A percentile compares a stretch with the other conserved stretches of the same genome.
phyloP scores from a whole-genome alignment of 1,140 invertebrate species.

The Atta colombica region DNA sequence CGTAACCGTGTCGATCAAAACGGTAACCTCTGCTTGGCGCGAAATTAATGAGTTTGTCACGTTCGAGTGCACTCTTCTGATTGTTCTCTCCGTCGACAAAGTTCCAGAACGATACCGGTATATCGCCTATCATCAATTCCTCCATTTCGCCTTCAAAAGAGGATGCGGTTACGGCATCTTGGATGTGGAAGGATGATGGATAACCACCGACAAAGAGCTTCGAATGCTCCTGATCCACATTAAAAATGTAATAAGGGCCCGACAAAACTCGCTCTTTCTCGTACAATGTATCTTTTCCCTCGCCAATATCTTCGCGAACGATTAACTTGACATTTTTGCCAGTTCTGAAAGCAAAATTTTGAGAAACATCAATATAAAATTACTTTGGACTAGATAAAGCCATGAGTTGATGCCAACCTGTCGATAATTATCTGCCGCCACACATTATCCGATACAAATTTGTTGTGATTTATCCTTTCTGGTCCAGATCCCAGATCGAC shows the following conservation, averaged over 20 bases:
- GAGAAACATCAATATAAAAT: background rate
- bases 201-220: constrained; percentile 97
- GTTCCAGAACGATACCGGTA: constrained; percentile 97
- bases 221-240: constrained; percentile 94
- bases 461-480: constrained; percentile 91
- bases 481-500: constrained; percentile 96
- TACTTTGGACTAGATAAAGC: background rate
- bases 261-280: constrained; percentile 89
- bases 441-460: constrained; percentile 93
- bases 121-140: constrained; percentile 94
- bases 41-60: constrained; percentile 89
- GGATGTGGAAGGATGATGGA: constrained; percentile 90
- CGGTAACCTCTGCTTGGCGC: constrained; percentile 90
- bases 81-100: constrained; percentile 94
- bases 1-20: constrained; percentile 96
- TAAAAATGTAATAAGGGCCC: constrained; percentile 93
- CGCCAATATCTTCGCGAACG: constrained; percentile 91
- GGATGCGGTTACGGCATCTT: constrained; percentile 89
- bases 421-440: constrained; percentile 97
- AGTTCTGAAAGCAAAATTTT: constrained; percentile 86
- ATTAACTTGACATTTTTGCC: constrained; percentile 94
- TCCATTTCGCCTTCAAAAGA: constrained; percentile 97
- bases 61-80: constrained; percentile 90
- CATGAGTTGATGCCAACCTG: constrained; percentile 87
- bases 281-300: constrained; percentile 87